Evolutionary conservation across 2,888 invertebrate genomes (phyloP).

Genomic region (Diaperis boleti): DNA sequence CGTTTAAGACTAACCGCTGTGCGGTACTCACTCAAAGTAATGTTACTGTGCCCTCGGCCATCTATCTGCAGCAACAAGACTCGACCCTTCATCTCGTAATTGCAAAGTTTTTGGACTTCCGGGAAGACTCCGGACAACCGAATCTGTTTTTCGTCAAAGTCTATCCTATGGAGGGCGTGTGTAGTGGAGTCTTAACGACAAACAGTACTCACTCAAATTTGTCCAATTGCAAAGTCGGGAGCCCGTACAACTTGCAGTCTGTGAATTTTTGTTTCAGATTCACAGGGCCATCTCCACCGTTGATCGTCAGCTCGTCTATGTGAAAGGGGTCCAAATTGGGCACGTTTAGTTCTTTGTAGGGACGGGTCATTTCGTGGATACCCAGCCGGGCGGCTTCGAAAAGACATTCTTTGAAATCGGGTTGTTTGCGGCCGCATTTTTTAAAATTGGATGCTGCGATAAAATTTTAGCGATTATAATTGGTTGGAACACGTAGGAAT

Average conservation of each 20-base stretch:
- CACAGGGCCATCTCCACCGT: not conserved
- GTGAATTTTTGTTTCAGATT: not conserved
- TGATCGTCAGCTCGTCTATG: not conserved
- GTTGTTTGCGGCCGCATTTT: not conserved
- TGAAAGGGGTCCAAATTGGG: conserved; percentile 9
- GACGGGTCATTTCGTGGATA: no score
- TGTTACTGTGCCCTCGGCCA: not conserved
- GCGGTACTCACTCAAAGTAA: not conserved
- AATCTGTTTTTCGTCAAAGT: not conserved
- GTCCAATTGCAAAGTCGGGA: no score
- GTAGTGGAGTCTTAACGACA: no score
- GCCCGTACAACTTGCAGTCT: no score
- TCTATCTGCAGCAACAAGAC: not conserved
- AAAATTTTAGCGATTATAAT: no score
- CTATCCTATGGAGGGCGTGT: not conserved
- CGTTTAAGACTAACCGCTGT: no score
- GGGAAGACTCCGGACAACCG: not conserved
- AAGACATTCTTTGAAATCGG: not conserved
- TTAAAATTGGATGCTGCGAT: not conserved
- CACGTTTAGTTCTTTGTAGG: not conserved
- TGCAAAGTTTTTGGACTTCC: not conserved
- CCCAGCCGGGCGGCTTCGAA: not conserved
- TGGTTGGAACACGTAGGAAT: no score
- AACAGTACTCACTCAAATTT: no score
- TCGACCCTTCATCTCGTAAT: not conserved